Conservation (phyloP, 2,113 vertebrate species). For the Ibidorhyncha struthersii region DNA sequence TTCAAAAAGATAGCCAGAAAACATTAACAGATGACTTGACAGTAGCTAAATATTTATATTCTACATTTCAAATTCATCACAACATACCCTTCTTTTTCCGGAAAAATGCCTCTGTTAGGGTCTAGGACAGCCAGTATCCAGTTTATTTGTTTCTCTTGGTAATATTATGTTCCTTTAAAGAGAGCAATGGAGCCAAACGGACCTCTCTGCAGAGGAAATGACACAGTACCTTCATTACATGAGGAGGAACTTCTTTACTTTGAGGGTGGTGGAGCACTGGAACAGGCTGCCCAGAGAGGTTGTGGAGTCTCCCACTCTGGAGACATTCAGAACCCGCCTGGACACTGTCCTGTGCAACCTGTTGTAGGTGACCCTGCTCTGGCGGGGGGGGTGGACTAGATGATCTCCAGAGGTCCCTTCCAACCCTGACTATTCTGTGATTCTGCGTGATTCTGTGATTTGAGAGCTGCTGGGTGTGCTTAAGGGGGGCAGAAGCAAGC, state of each 20-base stretch:
- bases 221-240: neutral
- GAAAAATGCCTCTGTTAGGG: neutral
- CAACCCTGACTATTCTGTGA: no score
- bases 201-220: neutral
- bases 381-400: no score
- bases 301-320: no score
- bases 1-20: neutral
- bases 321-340: no score
- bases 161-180: neutral
- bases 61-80: neutral
- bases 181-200: neutral
- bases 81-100: neutral
- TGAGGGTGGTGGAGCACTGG: no score
- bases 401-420: no score
- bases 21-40: neutral
- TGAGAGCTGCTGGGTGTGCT: neutral
- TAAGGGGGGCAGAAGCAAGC: neutral
- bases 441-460: no score
- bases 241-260: no score
- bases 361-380: no score
- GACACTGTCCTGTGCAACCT: no score
- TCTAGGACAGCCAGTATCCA: neutral
- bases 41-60: neutral
- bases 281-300: no score
- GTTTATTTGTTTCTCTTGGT: neutral